A percentile compares a stretch with the other conserved stretches of the same genome.
phyloP scores from a whole-genome alignment of 1,140 invertebrate species.

The Drosophila quadrilineata region DNA sequence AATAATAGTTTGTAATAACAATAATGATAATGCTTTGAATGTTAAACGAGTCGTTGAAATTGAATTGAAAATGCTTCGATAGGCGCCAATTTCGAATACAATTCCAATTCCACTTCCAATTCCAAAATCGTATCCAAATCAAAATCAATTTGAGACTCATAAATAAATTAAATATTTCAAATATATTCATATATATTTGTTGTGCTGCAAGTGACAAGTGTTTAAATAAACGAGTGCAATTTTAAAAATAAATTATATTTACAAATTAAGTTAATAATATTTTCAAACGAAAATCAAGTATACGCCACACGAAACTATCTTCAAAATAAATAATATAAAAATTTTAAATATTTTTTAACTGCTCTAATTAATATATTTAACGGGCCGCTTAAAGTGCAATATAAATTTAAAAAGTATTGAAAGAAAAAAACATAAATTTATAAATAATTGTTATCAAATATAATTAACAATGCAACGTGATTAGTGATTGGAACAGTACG shows the following conservation, averaged over 20 bases:
- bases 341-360: constrained; percentile 13
- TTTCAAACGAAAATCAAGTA: constrained; percentile 59
- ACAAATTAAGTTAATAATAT: too few relatives aligned
- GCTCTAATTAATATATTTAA: constrained; percentile 18
- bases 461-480: neutral
- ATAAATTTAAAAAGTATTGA: constrained; percentile 21
- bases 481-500: neutral
- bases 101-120: too few relatives aligned
- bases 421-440: neutral
- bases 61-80: constrained; percentile 30
- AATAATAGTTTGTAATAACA: constrained; percentile 58
- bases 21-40: constrained; percentile 39
- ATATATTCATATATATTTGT: too few relatives aligned
- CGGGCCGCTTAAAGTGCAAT: constrained; percentile 58
- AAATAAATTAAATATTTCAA: too few relatives aligned
- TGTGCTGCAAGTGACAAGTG: constrained; percentile 46
- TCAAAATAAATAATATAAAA: constrained; percentile 30
- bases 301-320: constrained; percentile 55
- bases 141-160: constrained; percentile 19
- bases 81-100: constrained; percentile 34
- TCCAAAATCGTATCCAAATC: too few relatives aligned
- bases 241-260: constrained; percentile 50
- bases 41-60: constrained; percentile 17
- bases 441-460: neutral
- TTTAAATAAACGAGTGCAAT: constrained; percentile 62